Conservation (phyloP, 2,113 vertebrate species). For the Origma solitaria region DNA sequence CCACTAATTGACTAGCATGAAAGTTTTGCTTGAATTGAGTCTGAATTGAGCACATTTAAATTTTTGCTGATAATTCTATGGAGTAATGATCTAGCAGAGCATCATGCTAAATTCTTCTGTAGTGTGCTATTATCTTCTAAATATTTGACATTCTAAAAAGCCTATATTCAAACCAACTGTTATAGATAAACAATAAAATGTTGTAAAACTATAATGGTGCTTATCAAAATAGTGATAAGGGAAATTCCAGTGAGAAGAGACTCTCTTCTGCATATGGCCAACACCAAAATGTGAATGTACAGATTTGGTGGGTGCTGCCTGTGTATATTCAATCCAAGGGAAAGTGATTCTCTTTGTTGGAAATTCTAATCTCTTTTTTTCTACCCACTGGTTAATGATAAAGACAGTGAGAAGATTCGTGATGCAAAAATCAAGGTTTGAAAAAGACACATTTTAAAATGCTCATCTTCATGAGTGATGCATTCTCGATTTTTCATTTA, state of each 20-base stretch:
- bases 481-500: constrained; percentile 17
- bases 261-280: not conserved
- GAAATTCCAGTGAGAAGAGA: not conserved
- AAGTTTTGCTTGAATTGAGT: not conserved
- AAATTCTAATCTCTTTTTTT: not conserved
- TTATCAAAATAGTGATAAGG: not conserved
- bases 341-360: not conserved
- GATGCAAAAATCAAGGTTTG: not conserved
- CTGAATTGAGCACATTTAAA: not conserved
- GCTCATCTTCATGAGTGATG: not conserved
- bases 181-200: not conserved
- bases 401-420: not conserved
- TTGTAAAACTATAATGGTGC: not conserved
- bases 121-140: not conserved
- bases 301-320: not conserved
- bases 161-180: not conserved
- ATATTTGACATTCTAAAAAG: not conserved
- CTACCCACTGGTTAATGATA: not conserved
- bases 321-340: not conserved
- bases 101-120: not conserved
- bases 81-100: not conserved
- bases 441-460: not conserved
- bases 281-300: not conserved
- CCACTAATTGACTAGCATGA: not conserved
- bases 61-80: not conserved